Evolutionary conservation across 2,888 invertebrate genomes (phyloP).

Genomic region (Melipona bicolor): DNA sequence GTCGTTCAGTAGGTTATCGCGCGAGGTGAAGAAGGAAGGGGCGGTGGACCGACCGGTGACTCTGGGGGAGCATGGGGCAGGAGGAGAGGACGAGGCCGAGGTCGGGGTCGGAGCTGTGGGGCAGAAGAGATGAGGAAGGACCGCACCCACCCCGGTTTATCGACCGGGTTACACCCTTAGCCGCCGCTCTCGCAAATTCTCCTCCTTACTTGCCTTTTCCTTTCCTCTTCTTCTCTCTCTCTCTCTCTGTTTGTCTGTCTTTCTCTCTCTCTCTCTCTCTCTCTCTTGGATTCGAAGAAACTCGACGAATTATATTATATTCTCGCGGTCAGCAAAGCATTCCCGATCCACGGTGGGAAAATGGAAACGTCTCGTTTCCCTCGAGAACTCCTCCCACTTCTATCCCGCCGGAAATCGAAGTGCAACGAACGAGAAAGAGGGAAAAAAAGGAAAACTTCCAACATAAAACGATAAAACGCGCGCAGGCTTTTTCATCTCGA

Average conservation of each 20-base stretch:
- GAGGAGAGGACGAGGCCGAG: constrained; percentile 58
- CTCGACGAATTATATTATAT: constrained; percentile 4
- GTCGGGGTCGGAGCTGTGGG: constrained; percentile 70
- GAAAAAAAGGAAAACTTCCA: too few relatives aligned
- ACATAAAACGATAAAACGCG: too few relatives aligned
- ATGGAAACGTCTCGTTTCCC: too few relatives aligned
- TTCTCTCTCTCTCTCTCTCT: background rate
- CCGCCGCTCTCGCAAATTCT: constrained; percentile 73
- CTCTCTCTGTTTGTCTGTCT: too few relatives aligned
- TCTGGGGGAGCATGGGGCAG: constrained; percentile 12
- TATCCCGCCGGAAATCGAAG: too few relatives aligned
- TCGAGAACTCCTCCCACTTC: too few relatives aligned
- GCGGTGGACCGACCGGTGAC: constrained; percentile 33
- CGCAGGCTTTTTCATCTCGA: too few relatives aligned
- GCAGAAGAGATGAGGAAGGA: constrained; percentile 72
- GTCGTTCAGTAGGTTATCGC: constrained; percentile 29
- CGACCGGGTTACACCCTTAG: constrained; percentile 78
- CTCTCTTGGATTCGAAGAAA: background rate
- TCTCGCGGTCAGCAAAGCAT: background rate
- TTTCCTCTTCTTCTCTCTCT: too few relatives aligned
- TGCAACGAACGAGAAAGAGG: too few relatives aligned
- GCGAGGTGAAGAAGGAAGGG: constrained; percentile 28
- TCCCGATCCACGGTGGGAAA: too few relatives aligned
- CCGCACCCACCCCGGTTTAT: constrained; percentile 80
- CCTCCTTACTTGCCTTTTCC: constrained; percentile 58